phyloP scores from a whole-genome alignment of 2,797 vertebrate genomes.

The Oreochromis grahami region DNA sequence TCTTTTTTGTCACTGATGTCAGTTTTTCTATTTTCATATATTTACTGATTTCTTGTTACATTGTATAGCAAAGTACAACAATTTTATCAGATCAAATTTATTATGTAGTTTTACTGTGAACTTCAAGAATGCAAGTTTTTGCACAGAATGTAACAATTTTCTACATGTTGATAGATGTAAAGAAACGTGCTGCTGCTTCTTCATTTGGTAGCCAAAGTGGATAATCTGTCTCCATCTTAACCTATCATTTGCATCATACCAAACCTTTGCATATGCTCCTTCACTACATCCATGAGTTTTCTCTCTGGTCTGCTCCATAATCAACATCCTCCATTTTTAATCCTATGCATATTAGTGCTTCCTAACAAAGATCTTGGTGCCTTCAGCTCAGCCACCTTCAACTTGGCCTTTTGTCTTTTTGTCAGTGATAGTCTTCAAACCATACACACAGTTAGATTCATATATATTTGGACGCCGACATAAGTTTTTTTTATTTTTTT shows the following conservation, averaged over 20 bases:
- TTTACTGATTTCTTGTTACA: background rate
- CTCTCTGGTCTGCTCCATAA: background rate
- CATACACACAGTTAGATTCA: background rate
- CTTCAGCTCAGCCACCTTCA: background rate
- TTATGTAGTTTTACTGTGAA: background rate
- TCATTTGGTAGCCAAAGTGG: background rate
- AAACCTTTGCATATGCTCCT: background rate
- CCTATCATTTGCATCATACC: background rate
- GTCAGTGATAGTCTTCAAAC: background rate
- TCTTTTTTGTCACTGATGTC: background rate
- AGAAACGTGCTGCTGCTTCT: background rate
- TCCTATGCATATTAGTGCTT: background rate
- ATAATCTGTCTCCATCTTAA: background rate
- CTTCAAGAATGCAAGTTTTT: background rate
- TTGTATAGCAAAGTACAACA: fast-evolving
- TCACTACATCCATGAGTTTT: background rate
- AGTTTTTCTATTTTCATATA: background rate
- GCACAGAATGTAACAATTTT: background rate
- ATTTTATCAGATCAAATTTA: background rate
- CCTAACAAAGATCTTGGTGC: too few species aligned
- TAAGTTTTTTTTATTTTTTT: background rate
- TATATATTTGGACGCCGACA: background rate
- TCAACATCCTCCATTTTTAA: background rate
- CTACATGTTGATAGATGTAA: background rate
- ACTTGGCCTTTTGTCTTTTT: background rate